A percentile compares a stretch with the other conserved stretches of the same genome.
These are phyloP conservation scores for Crenuchus spilurus DNA, from an alignment of 2,797 vertebrate genomes.

Conservation along the genomic window DNA sequence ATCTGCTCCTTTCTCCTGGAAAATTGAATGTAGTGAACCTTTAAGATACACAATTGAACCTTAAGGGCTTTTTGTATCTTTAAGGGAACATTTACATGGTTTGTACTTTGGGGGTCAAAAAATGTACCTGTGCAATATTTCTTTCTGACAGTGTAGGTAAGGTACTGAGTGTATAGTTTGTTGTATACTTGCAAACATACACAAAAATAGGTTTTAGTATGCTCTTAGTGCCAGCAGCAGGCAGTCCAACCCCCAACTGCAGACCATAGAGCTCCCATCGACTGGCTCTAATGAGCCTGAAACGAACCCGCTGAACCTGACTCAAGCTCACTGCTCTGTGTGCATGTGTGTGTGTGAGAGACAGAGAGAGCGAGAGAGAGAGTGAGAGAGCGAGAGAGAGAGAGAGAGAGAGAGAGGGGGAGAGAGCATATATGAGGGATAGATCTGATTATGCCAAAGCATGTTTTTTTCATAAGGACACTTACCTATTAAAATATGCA, in stretches of 20 bases:
- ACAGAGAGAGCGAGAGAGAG: too few relatives aligned
- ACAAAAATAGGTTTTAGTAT: conserved; percentile 3
- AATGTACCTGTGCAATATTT: too few relatives aligned
- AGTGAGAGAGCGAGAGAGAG: too few relatives aligned
- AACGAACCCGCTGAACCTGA: conserved; percentile 53
- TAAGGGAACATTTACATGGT: too few relatives aligned
- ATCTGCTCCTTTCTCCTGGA: too few relatives aligned
- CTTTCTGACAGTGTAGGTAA: too few relatives aligned
- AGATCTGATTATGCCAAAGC: conserved; percentile 36
- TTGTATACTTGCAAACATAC: background rate
- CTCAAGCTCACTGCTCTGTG: conserved; percentile 35
- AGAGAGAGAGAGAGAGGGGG: too few relatives aligned
- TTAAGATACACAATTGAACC: too few relatives aligned
- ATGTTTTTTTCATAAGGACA: conserved; percentile 45
- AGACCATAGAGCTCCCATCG: conserved; percentile 35
- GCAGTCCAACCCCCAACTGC: conserved; percentile 32
- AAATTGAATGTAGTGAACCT: too few relatives aligned
- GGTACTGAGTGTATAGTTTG: too few relatives aligned
- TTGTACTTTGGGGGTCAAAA: too few relatives aligned
- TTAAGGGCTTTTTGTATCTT: too few relatives aligned
- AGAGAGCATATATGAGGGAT: conserved; percentile 2
- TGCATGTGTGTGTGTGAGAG: background rate
- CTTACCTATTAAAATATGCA: conserved; percentile 45
- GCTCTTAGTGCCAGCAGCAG: conserved; percentile 26
- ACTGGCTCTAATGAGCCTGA: conserved; percentile 57